Evolutionary conservation across 30 jellyfish, hydroid and myxozoan species (phyloP).

Genomic region (Aurelia coerulea): DNA sequence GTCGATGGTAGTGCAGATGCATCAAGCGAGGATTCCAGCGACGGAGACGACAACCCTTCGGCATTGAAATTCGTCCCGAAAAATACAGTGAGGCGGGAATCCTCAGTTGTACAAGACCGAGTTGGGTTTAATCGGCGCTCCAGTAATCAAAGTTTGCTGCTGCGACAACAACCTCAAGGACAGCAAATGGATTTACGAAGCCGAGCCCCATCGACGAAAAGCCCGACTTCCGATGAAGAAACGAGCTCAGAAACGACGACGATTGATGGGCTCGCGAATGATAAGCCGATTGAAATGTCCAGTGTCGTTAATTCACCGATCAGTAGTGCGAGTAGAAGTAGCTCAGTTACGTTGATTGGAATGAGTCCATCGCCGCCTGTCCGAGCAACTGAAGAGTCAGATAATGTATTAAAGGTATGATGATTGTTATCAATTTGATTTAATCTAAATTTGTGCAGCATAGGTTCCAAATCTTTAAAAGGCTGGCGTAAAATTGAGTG

Average conservation of each 20-base stretch:
- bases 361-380: slow-evolving; percentile 47
- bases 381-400: too few species aligned
- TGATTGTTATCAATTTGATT: background rate
- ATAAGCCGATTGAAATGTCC: slow-evolving; percentile 43
- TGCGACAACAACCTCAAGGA: background rate
- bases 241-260: slow-evolving; percentile 41
- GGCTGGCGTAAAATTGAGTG: too few species aligned
- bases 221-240: slow-evolving; percentile 17
- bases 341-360: slow-evolving; percentile 58
- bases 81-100: slow-evolving; percentile 25
- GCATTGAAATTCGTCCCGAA: slow-evolving; percentile 31
- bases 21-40: slow-evolving; percentile 61
- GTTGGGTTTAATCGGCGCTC: slow-evolving; percentile 38
- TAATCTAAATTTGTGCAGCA: too few species aligned
- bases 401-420: background rate
- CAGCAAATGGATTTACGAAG: slow-evolving; percentile 2
- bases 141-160: slow-evolving; percentile 46
- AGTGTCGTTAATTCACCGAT: slow-evolving; percentile 40
- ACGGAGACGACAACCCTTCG: slow-evolving; percentile 33
- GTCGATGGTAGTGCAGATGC: slow-evolving; percentile 53
- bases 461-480: too few species aligned
- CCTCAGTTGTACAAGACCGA: slow-evolving; percentile 9
- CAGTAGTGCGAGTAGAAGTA: slow-evolving; percentile 37
- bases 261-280: too few species aligned
- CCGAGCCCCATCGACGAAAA: slow-evolving; percentile 8